Base-by-base conservation (phyloP, 2,888 invertebrate species). In the Trimorus sp. region DNA sequence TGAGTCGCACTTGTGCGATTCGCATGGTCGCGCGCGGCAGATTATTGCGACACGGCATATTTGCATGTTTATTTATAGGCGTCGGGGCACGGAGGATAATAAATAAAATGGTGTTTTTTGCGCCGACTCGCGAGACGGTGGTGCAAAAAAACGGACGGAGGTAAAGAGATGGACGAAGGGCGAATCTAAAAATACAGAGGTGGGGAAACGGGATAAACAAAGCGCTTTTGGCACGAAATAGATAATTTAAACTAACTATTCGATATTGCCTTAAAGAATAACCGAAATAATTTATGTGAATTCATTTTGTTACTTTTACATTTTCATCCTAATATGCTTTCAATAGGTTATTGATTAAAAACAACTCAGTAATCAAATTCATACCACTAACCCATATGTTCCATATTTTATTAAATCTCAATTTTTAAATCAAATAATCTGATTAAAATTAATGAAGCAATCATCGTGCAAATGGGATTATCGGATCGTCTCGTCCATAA, bases 41-140 rank as follows among this genome's bases (percentile, higher is more conserved):
- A 40, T 77, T 70, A 77, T 77, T 77, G 63, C 63, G 70, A 77
- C 62, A 77, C 58, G 69, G 38, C 56, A 77, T 77, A 77, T 77
- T 65, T 77, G 70, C 70, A 70, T 66, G 63, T 63, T 77, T 77
- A 77, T 77, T 70, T 70, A 69, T 77, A 77, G 63, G 49, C 66
- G 16, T 62, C 77, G 40, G 60, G 38, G 49, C 53, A 51, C 15
- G 51, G n/a, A 40, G 63, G 16, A 77, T 77, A 70, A 77, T 70
- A 69, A 65, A 58, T 56, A 58, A 77, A 70, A 68, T 68, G 77
- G 63, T 51, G 70, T 51, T 77, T 77, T 77, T 70, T 69, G 14
- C 11, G 36, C 40, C 1, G 42, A 9, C 37, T 58, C 51, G 14
- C 45, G 62, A 62, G 69, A 69, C 59, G 66, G 14, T 11, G 36